Conservation (phyloP, 2,888 invertebrate species). For the Gari tellinella region DNA sequence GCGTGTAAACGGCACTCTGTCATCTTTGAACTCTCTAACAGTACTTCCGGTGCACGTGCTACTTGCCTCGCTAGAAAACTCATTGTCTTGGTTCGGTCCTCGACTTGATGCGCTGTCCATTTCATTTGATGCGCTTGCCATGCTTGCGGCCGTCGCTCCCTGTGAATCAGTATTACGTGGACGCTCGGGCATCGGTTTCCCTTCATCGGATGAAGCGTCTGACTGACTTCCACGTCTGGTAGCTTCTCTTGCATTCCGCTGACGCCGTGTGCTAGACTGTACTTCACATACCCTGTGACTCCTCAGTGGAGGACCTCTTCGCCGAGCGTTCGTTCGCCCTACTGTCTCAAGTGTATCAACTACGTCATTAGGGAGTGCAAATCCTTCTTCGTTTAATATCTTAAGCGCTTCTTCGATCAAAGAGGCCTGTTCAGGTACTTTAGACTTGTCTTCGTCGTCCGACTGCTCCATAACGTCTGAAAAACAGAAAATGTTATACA, state of each 20-base stretch:
- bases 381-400: constrained; percentile 54
- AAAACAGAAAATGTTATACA: too few relatives aligned
- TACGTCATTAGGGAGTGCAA: constrained; percentile 50
- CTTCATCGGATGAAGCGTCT: constrained; percentile 1
- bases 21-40: constrained; percentile 20
- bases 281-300: constrained; percentile 47
- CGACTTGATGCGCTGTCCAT: not conserved
- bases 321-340: constrained; percentile 25
- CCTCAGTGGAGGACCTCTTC: constrained; percentile 31
- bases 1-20: constrained; percentile 9
- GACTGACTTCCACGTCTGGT: constrained; percentile 12
- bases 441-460: too few relatives aligned
- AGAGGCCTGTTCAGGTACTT: constrained; percentile 1
- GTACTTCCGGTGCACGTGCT: constrained; percentile 53
- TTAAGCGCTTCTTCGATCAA: constrained; percentile 55
- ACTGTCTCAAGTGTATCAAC: constrained; percentile 42
- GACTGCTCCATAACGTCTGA: too few relatives aligned
- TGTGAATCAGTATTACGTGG: too few relatives aligned
- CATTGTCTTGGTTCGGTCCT: too few relatives aligned
- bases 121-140: not conserved
- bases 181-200: too few relatives aligned
- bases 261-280: constrained; percentile 37
- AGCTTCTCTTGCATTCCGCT: constrained; percentile 34
- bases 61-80: constrained; percentile 25
- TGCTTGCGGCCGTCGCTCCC: too few relatives aligned